Conservation (phyloP, 1,140 invertebrate genomes). For the Drosophila saltans region DNA sequence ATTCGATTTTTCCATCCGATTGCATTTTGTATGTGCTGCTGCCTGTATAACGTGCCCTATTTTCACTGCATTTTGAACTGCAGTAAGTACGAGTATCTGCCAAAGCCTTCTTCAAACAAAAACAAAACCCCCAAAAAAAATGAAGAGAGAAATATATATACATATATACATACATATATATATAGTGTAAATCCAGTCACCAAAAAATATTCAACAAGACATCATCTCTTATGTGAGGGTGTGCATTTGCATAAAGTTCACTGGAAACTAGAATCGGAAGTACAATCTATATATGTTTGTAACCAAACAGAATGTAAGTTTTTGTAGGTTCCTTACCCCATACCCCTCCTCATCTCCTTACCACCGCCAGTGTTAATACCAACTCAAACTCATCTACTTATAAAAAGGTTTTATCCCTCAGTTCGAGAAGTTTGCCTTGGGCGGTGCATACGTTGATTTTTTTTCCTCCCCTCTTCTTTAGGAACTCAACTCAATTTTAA, state of each 20-base stretch:
- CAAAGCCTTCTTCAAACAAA: constrained; percentile 15
- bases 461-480: constrained; percentile 6
- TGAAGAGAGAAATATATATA: background rate
- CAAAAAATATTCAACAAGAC: constrained; percentile 35
- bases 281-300: constrained; percentile 34
- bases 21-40: constrained; percentile 9
- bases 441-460: constrained; percentile 53
- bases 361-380: background rate
- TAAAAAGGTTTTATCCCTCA: constrained; percentile 37
- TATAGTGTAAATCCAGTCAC: constrained; percentile 34
- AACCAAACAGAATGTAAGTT: background rate
- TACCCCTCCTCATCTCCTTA: background rate
- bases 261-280: constrained; percentile 51
- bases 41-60: background rate
- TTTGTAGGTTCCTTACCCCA: no score
- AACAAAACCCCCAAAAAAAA: constrained; percentile 9
- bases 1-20: constrained; percentile 11
- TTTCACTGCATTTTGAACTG: constrained; percentile 17
- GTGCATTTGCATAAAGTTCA: constrained; percentile 75
- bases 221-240: constrained; percentile 21
- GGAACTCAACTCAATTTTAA: constrained; percentile 61
- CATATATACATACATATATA: constrained; percentile 2
- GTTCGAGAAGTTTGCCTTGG: constrained; percentile 29
- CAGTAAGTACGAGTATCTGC: constrained; percentile 8
- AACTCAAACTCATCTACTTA: constrained; percentile 33